phyloP scores from a whole-genome alignment of 2,888 invertebrate genomes.

The Salticus scenicus region DNA sequence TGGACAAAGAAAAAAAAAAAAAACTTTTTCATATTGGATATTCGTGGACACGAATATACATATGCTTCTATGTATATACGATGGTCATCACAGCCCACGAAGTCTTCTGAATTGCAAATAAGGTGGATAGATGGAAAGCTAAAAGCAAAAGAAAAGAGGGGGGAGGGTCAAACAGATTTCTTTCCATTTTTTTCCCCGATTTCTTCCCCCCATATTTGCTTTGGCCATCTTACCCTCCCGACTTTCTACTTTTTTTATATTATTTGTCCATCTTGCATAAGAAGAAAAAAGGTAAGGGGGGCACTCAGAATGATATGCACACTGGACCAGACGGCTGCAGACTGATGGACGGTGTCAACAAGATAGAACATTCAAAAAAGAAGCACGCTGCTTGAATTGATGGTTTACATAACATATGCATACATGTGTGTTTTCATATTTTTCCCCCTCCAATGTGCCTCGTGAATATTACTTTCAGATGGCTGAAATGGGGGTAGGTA shows the following conservation, averaged over 20 bases:
- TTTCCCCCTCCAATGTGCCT: conserved; percentile 27
- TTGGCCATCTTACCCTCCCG: conserved; percentile 14
- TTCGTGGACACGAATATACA: conserved; percentile 60
- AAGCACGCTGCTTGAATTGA: conserved; percentile 60
- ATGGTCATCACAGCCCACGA: conserved; percentile 46
- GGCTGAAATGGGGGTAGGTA: not conserved
- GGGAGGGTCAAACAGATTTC: conserved; percentile 38
- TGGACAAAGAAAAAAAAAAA: conserved; percentile 8
- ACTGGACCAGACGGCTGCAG: conserved; percentile 56
- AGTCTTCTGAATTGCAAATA: conserved; percentile 67
- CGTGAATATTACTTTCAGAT: conserved; percentile 30
- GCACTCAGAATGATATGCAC: conserved; percentile 54
- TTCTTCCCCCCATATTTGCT: conserved; percentile 60
- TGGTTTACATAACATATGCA: conserved; percentile 23
- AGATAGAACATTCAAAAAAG: conserved; percentile 50
- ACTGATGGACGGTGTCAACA: conserved; percentile 68
- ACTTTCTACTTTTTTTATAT: not conserved
- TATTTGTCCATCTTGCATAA: not conserved
- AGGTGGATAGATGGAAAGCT: conserved; percentile 25
- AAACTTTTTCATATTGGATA: conserved; percentile 45
- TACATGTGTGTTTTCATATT: conserved; percentile 17
- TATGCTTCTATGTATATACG: conserved; percentile 61
- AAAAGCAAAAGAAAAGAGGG: conserved; percentile 22
- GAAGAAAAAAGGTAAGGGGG: not conserved
- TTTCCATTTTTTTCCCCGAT: conserved; percentile 51